Evolutionary conservation across 2,113 vertebrate species (phyloP), one percentile per base, ranked within the genome.

Genomic region (Craseonycteris thonglongyai): DNA sequence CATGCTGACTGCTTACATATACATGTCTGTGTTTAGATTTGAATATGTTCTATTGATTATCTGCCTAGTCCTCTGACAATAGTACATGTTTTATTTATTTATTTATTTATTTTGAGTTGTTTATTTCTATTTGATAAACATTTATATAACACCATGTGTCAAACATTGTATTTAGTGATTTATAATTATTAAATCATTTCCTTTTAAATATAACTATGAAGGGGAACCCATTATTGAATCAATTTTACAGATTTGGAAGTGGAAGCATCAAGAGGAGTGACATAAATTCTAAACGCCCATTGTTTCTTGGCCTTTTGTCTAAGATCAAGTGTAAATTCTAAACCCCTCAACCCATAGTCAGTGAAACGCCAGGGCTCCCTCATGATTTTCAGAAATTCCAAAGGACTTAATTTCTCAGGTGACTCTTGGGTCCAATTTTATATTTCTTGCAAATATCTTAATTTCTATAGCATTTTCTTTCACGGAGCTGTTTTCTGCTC

Each of bases 61-160:
- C 78, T 90, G 49, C 38, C 63, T 69, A 15, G n/a, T 63, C 18
- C 12, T 74, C 51, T 90, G 80, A n/a, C 54, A 87, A n/a, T 26
- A 54, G 11, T 9, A 59, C 13, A 51, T 2, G 7, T 78, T 76
- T 95, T 89, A 91, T 47, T 21, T 40, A 76, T 71, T 35, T 6
- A 69, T 90, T 71, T 90, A 58, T 63, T 95, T 74, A 95, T 88
- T 91, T 84, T 22, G 91, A 40, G 24, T 69, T 19, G 5, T 47
- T 96, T 94, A 12, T 59, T 95, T 94, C 71, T 81, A 78, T 68
- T 82, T 72, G 91, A 61, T 38, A 92, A 79, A 91, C 7, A 42
- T 88, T 93, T 86, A 19, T 56, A 35, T 63, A 89, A 42, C 1
- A 45, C 9, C 13, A 72, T 54, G 21, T 69, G 16, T 14, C 49